Conservation (phyloP, 2,888 invertebrate genomes). For the Lapara coniferarum region DNA sequence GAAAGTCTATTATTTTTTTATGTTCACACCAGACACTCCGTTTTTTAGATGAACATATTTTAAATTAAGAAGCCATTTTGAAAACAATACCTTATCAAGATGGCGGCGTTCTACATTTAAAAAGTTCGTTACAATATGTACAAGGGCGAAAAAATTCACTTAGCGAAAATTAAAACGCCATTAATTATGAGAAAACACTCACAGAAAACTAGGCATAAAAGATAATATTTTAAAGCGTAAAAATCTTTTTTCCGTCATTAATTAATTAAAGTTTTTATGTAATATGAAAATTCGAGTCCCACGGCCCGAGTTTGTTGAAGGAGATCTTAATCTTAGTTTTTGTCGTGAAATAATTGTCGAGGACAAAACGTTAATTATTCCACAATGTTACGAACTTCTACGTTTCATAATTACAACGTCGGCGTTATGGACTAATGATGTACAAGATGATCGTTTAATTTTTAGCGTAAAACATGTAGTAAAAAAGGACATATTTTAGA, state of each 20-base stretch:
- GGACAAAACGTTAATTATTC: slow-evolving; percentile 20
- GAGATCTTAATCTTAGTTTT: slow-evolving; percentile 14
- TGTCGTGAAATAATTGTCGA: slow-evolving; percentile 18
- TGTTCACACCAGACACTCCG: too few species aligned
- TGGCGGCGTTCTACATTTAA: too few species aligned
- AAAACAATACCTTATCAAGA: too few species aligned
- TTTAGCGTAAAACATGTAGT: neutral
- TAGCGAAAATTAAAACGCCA: neutral
- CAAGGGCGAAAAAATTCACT: too few species aligned
- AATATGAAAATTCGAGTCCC: slow-evolving; percentile 3
- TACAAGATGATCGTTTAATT: slow-evolving; percentile 2
- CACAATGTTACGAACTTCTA: neutral
- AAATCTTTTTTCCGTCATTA: neutral
- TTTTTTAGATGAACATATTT: too few species aligned
- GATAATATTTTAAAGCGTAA: neutral
- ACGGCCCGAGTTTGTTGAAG: slow-evolving; percentile 1
- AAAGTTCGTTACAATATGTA: too few species aligned
- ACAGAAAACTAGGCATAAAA: neutral
- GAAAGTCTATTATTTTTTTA: too few species aligned
- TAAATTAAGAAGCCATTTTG: too few species aligned
- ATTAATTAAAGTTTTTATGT: slow-evolving; percentile 17
- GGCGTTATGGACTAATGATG: neutral
- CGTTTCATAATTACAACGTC: neutral
- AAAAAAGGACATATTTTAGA: neutral
- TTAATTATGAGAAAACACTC: neutral